phyloP scores from a whole-genome alignment of 2,888 invertebrate genomes.

The Fissipunctia ypsillon region DNA sequence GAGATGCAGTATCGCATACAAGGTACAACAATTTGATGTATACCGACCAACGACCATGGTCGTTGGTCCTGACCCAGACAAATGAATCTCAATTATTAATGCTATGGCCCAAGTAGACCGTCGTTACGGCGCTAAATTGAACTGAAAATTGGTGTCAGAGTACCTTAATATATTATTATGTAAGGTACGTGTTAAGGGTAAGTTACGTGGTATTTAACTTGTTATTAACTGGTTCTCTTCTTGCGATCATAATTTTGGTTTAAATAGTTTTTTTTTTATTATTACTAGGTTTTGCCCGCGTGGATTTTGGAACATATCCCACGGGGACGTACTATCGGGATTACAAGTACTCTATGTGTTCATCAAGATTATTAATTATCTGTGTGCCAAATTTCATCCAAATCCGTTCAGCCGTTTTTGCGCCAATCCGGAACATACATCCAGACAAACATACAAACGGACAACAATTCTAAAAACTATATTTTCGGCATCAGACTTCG shows the following conservation, averaged over 20 bases:
- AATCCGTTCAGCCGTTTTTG: too few relatives aligned
- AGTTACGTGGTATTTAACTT: not conserved
- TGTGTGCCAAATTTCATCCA: too few relatives aligned
- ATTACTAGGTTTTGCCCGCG: too few relatives aligned
- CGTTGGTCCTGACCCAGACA: conserved; percentile 24
- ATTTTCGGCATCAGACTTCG: too few relatives aligned
- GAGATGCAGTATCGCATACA: conserved; percentile 24
- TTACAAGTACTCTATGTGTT: too few relatives aligned
- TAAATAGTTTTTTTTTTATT: not conserved
- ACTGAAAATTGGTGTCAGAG: conserved; percentile 29
- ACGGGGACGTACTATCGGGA: too few relatives aligned
- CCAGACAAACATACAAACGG: too few relatives aligned
- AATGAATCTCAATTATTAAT: conserved; percentile 59
- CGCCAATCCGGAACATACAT: too few relatives aligned
- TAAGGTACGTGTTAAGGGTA: conserved; percentile 1
- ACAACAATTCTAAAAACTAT: too few relatives aligned
- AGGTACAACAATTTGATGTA: conserved; percentile 39
- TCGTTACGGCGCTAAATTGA: conserved; percentile 42
- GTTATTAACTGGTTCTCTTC: not conserved
- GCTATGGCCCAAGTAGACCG: conserved; percentile 28
- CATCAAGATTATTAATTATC: too few relatives aligned
- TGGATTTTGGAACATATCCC: too few relatives aligned
- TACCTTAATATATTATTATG: not conserved
- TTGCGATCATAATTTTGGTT: not conserved
- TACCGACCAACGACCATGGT: too few relatives aligned